Evolutionary conservation across 2,888 invertebrate genomes (phyloP), one percentile per base, ranked within the genome.

Genomic region (Parochlus steinenii): DNA sequence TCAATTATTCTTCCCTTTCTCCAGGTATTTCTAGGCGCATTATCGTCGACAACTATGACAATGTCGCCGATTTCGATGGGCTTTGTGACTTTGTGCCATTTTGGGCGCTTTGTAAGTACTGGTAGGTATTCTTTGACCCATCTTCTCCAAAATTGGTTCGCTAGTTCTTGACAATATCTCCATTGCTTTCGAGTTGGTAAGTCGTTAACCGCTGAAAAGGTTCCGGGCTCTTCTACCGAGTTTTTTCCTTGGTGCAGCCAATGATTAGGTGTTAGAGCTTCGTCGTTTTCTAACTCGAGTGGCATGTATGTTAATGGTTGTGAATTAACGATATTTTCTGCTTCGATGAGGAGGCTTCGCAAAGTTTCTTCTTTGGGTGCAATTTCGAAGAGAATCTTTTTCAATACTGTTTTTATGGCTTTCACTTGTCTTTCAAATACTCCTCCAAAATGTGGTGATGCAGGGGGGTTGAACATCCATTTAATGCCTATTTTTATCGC

Each of bases 231-330:
- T 38, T 41, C 42, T 35, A 36, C 35, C 6, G 42, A 39, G 25
- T 37, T 43, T 11, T 43, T 42, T 19, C 38, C 39, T 10, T 42
- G 40, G 29, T 43, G 23, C 19, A 48, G 37, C 23, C 47, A 41
- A 39, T 50, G 45, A 27, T 48, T 48, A 4, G 46, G 45, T 8
- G 48, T 47, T 22, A 48, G 31, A 1, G 45, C 43, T 38, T 46
- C 43, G 5, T 37, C 38, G 38, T 43, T 26, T 33, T 39, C 28
- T 38, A 41, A 17, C 2, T 37, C 38, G 11, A 39, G 17, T n/a
- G 40, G 36, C 46, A 36, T n/a, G n/a, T n/a, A n/a, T n/a, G n/a
- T n/a, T n/a, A n/a, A n/a, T n/a, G n/a, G n/a, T n/a, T n/a, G n/a
- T 6, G 43, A 42, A 31, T 48, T 48, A 1, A 47, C 43, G 4